Percentiles rank a stretch among this genome's conserved stretches.
phyloP scores from a whole-genome alignment of 2,888 invertebrate genomes.

The Mycalesis mineus region DNA sequence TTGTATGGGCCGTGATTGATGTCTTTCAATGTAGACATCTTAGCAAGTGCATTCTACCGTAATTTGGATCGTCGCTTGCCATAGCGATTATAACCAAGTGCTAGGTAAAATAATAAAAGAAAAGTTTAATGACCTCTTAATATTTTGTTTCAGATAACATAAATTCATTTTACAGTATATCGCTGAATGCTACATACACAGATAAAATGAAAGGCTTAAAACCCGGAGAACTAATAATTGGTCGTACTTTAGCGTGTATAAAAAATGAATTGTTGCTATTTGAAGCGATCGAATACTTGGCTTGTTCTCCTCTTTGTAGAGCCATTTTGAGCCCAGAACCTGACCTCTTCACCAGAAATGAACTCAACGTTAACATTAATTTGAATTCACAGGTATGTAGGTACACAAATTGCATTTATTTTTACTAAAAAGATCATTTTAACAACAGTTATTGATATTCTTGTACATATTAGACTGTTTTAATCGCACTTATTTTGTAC shows the following conservation, averaged over 20 bases:
- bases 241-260: slow-evolving; percentile 51
- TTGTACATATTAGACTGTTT: no score
- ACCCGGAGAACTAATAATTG: slow-evolving; percentile 52
- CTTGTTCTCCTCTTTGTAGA: slow-evolving; percentile 77
- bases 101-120: no score
- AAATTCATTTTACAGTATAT: slow-evolving; percentile 55
- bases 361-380: slow-evolving; percentile 31
- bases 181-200: slow-evolving; percentile 56
- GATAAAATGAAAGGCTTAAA: slow-evolving; percentile 52
- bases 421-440: no score
- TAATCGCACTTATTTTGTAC: no score
- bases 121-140: background rate
- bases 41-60: no score
- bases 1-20: no score
- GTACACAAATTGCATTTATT: no score
- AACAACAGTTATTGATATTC: no score
- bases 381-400: slow-evolving; percentile 56
- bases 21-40: no score
- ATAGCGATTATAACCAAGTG: no score
- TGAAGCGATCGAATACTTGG: slow-evolving; percentile 80
- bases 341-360: slow-evolving; percentile 50
- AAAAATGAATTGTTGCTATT: slow-evolving; percentile 77
- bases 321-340: slow-evolving; percentile 79
- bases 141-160: slow-evolving; percentile 51
- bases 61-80: no score